phyloP scores from a whole-genome alignment of 2,888 invertebrate species.

The Nemapogon koenigi region DNA sequence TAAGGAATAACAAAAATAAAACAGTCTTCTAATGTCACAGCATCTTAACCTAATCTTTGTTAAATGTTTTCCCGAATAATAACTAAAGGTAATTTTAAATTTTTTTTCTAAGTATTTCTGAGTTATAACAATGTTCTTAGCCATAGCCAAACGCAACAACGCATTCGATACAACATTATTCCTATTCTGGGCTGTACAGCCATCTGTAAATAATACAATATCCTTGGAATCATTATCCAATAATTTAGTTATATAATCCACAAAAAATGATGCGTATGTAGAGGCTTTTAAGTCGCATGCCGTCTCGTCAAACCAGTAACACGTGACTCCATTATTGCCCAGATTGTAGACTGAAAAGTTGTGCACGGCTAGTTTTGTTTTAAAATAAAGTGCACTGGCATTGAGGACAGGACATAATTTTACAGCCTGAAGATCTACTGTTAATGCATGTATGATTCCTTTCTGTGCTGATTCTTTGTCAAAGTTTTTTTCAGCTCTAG shows the following conservation, averaged over 20 bases:
- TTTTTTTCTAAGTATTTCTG: constrained; percentile 22
- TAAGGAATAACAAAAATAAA: background rate
- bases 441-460: constrained; percentile 18
- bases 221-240: constrained; percentile 16
- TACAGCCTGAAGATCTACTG: constrained; percentile 22
- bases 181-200: constrained; percentile 23
- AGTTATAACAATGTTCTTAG: constrained; percentile 17
- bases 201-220: constrained; percentile 19
- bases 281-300: constrained; percentile 20
- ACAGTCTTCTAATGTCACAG: background rate
- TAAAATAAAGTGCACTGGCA: constrained; percentile 24
- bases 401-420: constrained; percentile 21
- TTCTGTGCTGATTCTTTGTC: constrained; percentile 20
- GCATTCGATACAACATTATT: constrained; percentile 18
- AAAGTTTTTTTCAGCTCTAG: constrained; percentile 17
- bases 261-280: constrained; percentile 21
- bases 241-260: constrained; percentile 20
- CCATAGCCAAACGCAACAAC: constrained; percentile 14
- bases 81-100: too few relatives aligned
- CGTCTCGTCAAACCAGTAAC: constrained; percentile 23
- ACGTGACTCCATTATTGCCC: constrained; percentile 17
- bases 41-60: background rate
- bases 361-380: constrained; percentile 24
- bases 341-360: constrained; percentile 23
- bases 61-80: background rate